Evolutionary conservation across 1,140 invertebrate species (phyloP).

Genomic region (Luehdorfia chinensis): DNA sequence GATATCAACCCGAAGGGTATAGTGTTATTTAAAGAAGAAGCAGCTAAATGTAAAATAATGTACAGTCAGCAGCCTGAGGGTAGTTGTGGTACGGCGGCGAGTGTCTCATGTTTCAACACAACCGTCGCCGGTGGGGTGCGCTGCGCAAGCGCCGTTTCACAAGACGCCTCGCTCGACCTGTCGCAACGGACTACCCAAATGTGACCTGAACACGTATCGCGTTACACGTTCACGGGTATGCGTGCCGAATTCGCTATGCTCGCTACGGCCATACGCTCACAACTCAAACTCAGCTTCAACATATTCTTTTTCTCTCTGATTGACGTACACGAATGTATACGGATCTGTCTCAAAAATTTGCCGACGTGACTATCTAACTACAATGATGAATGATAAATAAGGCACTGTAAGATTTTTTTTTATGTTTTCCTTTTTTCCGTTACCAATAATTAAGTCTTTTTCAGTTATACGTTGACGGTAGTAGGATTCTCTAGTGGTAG

Average conservation of each 20-base stretch:
- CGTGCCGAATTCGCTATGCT: slow-evolving; percentile 39
- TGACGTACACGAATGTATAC: background rate
- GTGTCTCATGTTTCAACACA: slow-evolving; percentile 64
- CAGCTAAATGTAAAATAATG: too few relatives aligned
- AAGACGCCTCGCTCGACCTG: slow-evolving; percentile 71
- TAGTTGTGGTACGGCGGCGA: slow-evolving; percentile 44
- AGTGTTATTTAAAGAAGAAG: too few relatives aligned
- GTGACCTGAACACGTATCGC: slow-evolving; percentile 73
- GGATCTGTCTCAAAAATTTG: background rate
- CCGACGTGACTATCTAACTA: background rate
- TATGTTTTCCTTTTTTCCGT: too few relatives aligned
- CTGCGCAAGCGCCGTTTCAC: slow-evolving; percentile 72
- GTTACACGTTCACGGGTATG: slow-evolving; percentile 50
- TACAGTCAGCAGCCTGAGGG: slow-evolving; percentile 17
- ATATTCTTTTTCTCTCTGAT: background rate
- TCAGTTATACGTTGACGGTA: too few relatives aligned
- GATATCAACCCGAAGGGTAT: too few relatives aligned
- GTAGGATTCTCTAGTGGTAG: too few relatives aligned
- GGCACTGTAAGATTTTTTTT: too few relatives aligned
- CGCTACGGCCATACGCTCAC: slow-evolving; percentile 18
- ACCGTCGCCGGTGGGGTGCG: slow-evolving; percentile 57
- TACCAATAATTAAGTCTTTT: too few relatives aligned
- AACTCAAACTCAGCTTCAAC: background rate
- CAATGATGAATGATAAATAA: background rate
- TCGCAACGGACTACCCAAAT: slow-evolving; percentile 74